A percentile compares a stretch with the other conserved stretches of the same genome.
phyloP scores from a whole-genome alignment of 2,888 invertebrate species.

The Seira sanloemensis region DNA sequence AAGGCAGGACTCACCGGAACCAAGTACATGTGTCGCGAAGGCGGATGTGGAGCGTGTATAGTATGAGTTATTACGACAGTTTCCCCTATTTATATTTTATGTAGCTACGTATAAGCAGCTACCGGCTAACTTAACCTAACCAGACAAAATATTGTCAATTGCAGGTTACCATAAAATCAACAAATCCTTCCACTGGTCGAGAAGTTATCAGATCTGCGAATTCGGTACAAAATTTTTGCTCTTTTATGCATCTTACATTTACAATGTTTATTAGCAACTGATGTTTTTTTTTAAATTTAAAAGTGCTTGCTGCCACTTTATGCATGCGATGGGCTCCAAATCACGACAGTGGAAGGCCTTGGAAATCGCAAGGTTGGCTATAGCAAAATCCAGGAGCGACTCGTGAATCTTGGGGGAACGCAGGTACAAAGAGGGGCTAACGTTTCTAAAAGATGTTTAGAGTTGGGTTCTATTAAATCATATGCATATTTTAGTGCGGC shows the following conservation, averaged over 20 bases:
- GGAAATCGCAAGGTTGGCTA: conserved; percentile 75
- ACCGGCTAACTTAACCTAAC: too few relatives aligned
- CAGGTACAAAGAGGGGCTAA: neutral
- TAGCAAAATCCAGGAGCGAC: conserved; percentile 75
- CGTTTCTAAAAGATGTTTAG: neutral
- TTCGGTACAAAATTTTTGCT: neutral
- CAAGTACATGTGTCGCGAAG: conserved; percentile 50
- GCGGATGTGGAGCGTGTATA: conserved; percentile 51
- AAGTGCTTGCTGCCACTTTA: neutral
- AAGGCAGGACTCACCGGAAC: conserved; percentile 50
- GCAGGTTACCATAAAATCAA: neutral
- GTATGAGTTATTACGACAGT: too few relatives aligned
- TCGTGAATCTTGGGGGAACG: conserved; percentile 74
- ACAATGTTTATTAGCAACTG: too few relatives aligned
- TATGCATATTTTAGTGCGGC: neutral
- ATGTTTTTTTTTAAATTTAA: too few relatives aligned
- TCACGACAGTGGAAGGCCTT: conserved; percentile 76
- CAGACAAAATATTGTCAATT: too few relatives aligned
- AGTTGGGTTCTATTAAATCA: neutral
- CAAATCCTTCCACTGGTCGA: neutral
- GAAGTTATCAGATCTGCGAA: neutral
- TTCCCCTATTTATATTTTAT: too few relatives aligned
- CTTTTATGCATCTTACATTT: too few relatives aligned
- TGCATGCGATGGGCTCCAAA: conserved; percentile 68
- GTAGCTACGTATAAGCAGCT: too few relatives aligned